phyloP scores from a whole-genome alignment of 2,888 invertebrate genomes.

The Campoplex capitator region DNA sequence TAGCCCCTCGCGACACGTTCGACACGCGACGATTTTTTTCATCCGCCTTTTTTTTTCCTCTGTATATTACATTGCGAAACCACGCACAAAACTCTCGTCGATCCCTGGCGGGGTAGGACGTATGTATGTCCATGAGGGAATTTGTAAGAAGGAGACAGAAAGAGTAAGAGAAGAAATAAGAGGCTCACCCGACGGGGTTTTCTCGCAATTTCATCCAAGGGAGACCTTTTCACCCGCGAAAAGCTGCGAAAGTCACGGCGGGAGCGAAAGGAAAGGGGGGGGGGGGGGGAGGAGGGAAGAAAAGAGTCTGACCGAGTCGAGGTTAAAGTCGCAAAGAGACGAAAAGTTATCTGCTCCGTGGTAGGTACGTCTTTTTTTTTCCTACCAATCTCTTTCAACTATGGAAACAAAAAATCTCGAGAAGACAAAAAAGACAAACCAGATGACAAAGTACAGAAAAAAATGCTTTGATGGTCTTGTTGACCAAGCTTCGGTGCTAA shows the following conservation, averaged over 20 bases:
- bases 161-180: constrained; percentile 3
- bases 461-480: constrained; percentile 41
- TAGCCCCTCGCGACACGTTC: constrained; percentile 50
- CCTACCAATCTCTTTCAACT: neutral
- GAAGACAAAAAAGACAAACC: neutral
- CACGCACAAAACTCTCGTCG: constrained; percentile 46
- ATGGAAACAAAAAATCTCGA: neutral
- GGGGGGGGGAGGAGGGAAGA: neutral
- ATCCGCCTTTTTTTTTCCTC: neutral
- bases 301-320: constrained; percentile 8
- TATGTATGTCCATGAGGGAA: neutral
- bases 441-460: neutral
- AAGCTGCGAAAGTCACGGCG: constrained; percentile 4
- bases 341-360: constrained; percentile 39
- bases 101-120: constrained; percentile 20
- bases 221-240: constrained; percentile 11
- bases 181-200: constrained; percentile 19
- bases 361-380: neutral
- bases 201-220: constrained; percentile 41
- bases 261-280: constrained; percentile 1
- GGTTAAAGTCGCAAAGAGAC: constrained; percentile 41
- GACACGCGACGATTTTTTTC: constrained; percentile 47
- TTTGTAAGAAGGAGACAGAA: neutral
- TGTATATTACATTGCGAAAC: constrained; percentile 38
- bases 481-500: constrained; percentile 29